phyloP scores from a whole-genome alignment of 2,888 invertebrate genomes.

The Eupithecia exiguata region DNA sequence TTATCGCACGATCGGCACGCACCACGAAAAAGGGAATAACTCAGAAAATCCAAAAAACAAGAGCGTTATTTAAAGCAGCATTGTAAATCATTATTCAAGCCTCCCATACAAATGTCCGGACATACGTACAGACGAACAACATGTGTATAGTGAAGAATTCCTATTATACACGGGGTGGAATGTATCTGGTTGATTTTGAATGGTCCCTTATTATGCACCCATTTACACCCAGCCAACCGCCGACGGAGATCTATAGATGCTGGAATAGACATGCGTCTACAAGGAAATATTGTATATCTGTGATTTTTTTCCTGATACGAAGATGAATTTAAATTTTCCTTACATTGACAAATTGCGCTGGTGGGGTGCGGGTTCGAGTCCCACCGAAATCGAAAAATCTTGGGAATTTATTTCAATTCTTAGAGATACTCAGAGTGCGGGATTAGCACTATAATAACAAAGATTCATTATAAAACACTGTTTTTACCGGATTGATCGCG shows the following conservation, averaged over 20 bases:
- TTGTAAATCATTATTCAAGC: conserved; percentile 80
- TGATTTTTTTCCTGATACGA: neutral
- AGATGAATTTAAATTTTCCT: neutral
- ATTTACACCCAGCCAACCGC: conserved; percentile 75
- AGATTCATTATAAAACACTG: no score
- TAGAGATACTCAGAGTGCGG: no score
- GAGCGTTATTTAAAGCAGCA: conserved; percentile 53
- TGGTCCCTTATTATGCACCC: conserved; percentile 83
- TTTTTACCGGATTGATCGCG: no score
- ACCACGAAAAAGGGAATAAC: conserved; percentile 44
- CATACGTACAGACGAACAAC: conserved; percentile 66
- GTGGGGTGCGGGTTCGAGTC: no score
- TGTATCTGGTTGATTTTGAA: conserved; percentile 80
- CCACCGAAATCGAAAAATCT: no score
- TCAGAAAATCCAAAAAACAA: conserved; percentile 42
- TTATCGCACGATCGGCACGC: conserved; percentile 40
- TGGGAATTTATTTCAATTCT: no score
- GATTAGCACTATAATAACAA: no score
- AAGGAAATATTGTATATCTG: neutral
- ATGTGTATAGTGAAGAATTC: conserved; percentile 76
- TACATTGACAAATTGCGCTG: neutral
- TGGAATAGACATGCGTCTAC: conserved; percentile 39
- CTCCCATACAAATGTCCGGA: conserved; percentile 78
- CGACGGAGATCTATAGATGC: conserved; percentile 35
- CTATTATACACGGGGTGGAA: conserved; percentile 76